Base-by-base conservation (phyloP, 2,797 vertebrate species). In the Schizopygopsis malacanthus region DNA sequence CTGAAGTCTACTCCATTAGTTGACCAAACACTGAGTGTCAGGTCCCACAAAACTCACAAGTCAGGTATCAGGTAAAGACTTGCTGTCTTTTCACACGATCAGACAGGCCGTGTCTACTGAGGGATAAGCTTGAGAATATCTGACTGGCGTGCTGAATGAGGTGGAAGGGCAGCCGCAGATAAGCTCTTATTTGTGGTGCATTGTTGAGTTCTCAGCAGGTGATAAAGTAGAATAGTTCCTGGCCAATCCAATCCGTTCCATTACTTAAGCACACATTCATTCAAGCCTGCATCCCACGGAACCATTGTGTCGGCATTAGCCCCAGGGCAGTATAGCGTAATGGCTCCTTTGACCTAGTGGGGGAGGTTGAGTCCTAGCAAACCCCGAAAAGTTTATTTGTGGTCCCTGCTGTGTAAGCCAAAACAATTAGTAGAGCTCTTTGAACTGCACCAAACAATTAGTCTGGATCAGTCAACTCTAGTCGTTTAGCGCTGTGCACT, bases 251-350 rank as follows among this genome's bases (percentile, higher is more conserved):
- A 59, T 52, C 71, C 69, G 87, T 90, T 87, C 88, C 90, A 91
- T 93, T 92, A 91, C 92, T 89, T 92, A 79, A 90, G 91, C 59
- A 93, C 91, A 94, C 93, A 93, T 77, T 76, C 80, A 71, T 84
- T 85, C 89, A 81, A 81, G 88, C 37, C 81, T 83, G 83, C 91
- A 92, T 91, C 92, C 90, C 72, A 69, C 76, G 70, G 82, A 85
- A 65, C 89, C 87, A 91, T 93, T 93, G 92, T 93, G 89, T 88
- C 83, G 67, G 90, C 91, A 92, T 92, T 92, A 92, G 83, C 81
- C 82, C 37, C 15, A 83, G 41, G 43, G 22, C 43, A 75, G 56
- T 52, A 11, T 8, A 52, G 69, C 16, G 4, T 59, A 85, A 85
- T 72, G 76, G 50, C 43, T 75, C 43, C 65, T 73, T 85, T 81